A percentile compares a stretch with the other conserved stretches of the same genome.
Conservation (phyloP, 2,113 vertebrate species). For the Actinemys pallida region DNA sequence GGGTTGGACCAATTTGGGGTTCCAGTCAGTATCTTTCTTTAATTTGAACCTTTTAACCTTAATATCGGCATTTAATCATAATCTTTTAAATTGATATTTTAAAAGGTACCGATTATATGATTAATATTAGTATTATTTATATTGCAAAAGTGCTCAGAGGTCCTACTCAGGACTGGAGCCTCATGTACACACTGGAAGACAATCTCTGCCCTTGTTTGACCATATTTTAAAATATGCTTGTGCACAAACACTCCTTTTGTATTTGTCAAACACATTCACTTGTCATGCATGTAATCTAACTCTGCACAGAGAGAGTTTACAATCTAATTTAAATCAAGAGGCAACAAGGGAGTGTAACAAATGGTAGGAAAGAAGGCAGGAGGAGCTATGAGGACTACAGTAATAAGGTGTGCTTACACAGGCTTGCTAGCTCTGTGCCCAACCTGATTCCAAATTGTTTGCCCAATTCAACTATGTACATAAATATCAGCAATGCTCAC, state of each 20-base stretch:
- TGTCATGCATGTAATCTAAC: not conserved
- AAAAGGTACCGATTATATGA: not conserved
- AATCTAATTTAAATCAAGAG: not conserved
- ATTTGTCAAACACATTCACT: not conserved
- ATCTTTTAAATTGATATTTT: not conserved
- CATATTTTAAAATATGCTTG: not conserved
- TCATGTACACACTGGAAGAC: not conserved
- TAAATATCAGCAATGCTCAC: not conserved
- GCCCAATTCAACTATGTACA: not conserved
- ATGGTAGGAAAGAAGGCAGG: not conserved
- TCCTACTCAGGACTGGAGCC: not conserved
- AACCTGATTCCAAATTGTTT: not conserved
- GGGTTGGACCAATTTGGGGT: not conserved
- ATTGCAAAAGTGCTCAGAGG: not conserved
- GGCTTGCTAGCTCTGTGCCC: not conserved
- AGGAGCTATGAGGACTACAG: not conserved
- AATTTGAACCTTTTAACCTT: constrained; percentile 8
- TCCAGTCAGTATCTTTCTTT: not conserved
- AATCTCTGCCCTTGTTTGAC: not conserved
- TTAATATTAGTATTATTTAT: not conserved
- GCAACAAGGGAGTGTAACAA: not conserved
- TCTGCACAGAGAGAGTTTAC: not conserved
- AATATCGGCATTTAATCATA: not conserved
- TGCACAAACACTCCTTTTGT: not conserved
- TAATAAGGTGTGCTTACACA: not conserved